Conservation (phyloP, 2,797 vertebrate species). For the Schizothorax lantsangensis region DNA sequence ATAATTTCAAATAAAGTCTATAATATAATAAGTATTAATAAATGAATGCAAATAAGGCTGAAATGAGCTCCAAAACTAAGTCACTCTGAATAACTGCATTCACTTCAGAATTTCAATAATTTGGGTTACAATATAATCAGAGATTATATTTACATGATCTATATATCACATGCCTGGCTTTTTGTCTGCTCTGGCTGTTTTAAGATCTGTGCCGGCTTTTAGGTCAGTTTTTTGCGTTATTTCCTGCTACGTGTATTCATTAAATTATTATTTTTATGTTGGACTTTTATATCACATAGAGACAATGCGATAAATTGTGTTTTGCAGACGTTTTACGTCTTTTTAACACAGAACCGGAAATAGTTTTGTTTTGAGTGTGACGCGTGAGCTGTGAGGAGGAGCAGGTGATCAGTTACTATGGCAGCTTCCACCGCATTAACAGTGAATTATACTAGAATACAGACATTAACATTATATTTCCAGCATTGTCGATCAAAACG, state of each 20-base stretch:
- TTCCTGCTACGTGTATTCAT: background rate
- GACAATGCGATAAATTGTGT: background rate
- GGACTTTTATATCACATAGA: background rate
- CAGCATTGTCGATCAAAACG: conserved; percentile 36
- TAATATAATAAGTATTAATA: background rate
- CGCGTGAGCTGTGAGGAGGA: background rate
- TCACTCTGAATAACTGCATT: background rate
- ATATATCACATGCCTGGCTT: background rate
- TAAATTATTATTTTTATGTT: background rate
- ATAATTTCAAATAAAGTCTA: background rate
- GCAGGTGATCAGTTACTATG: conserved; percentile 34
- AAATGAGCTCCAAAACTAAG: background rate
- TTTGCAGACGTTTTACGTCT: background rate
- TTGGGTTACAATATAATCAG: background rate
- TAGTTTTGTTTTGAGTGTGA: background rate
- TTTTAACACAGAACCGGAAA: conserved; percentile 20
- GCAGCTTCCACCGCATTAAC: conserved; percentile 20
- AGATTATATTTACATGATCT: background rate
- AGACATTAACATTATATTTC: conserved; percentile 36
- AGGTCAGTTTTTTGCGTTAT: background rate
- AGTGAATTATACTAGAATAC: conserved; percentile 14
- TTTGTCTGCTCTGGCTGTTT: background rate
- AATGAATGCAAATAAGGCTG: background rate
- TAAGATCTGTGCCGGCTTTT: background rate
- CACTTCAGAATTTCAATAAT: background rate